Conservation (phyloP, 2,113 vertebrate species). For the Suricata suricatta region DNA sequence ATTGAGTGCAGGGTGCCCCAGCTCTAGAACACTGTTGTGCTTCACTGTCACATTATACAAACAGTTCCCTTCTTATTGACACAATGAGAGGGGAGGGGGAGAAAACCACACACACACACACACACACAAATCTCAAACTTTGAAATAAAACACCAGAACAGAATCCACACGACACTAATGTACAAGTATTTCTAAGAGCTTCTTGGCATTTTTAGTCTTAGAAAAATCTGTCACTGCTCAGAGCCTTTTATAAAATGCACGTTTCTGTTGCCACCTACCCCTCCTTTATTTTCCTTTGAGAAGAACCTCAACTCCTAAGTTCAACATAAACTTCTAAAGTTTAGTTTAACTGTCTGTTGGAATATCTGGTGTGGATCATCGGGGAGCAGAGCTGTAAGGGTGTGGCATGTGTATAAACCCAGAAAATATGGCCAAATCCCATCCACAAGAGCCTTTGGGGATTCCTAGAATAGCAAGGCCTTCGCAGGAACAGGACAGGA, state of each 20-base stretch:
- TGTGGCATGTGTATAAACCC: background rate
- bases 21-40: background rate
- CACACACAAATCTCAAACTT: background rate
- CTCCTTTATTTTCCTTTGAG: background rate
- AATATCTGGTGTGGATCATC: background rate
- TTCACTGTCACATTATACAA: constrained; percentile 51
- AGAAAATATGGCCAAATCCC: background rate
- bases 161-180: background rate
- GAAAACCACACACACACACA: too few species aligned
- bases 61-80: background rate
- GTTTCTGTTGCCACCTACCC: background rate
- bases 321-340: background rate
- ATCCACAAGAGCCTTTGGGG: background rate
- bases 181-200: constrained; percentile 58
- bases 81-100: background rate
- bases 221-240: background rate
- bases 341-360: background rate
- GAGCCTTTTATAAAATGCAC: constrained; percentile 35
- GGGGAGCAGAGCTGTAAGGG: background rate
- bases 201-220: background rate
- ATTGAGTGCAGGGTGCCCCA: background rate
- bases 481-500: background rate
- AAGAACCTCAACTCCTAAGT: constrained; percentile 14
- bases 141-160: constrained; percentile 34
- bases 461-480: background rate